Evolutionary conservation across 1,140 invertebrate genomes (phyloP), one percentile per base, ranked within the genome.

Genomic region (Monochamus saltuarius): DNA sequence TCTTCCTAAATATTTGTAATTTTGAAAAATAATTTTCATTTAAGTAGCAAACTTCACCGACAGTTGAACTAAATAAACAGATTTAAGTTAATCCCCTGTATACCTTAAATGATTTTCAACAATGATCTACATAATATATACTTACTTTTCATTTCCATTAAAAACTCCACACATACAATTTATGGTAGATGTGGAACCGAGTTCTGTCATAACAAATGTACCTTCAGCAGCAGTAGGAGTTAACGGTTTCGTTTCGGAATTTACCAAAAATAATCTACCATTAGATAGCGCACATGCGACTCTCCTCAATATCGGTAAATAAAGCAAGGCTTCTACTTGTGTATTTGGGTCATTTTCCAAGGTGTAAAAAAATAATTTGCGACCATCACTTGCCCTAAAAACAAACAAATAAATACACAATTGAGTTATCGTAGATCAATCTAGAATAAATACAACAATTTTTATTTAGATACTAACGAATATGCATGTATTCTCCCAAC

Each of bases 401-500:
- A 64, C 16, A 37, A 40, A 47, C 3, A 34, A 52, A 52, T 49
- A 19, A 3, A 40, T 40, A 16, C 2, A n/a, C 49, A 38, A 22
- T n/a, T 19, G 10, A 49, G 2, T 6, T 3, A 2, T 29, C 6
- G 22, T 29, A 29, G 2, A 29, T n/a, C n/a, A 29, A 29, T 3
- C 22, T 29, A 29, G 22, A 29, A 38, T 43, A 17, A 56, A 36
- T 55, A 38, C 54, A 35, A 56, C 56, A 49, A 40, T 40, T 40
- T 40, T 40, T n/a, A 46, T 43, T 56, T 34, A 51, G 11, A 8
- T 64, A 81, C 82, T 81, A 68, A 87, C 85, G 80, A 81, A 65
- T 91, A 94, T 0, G 91, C 88, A 68, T 92, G 89, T 47, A 96
- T 84, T 55, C 87, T 84, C 11, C 91, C 91, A 0, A 82, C 78